phyloP scores from a whole-genome alignment of 2,888 invertebrate species.

The Sphinx pinastri region DNA sequence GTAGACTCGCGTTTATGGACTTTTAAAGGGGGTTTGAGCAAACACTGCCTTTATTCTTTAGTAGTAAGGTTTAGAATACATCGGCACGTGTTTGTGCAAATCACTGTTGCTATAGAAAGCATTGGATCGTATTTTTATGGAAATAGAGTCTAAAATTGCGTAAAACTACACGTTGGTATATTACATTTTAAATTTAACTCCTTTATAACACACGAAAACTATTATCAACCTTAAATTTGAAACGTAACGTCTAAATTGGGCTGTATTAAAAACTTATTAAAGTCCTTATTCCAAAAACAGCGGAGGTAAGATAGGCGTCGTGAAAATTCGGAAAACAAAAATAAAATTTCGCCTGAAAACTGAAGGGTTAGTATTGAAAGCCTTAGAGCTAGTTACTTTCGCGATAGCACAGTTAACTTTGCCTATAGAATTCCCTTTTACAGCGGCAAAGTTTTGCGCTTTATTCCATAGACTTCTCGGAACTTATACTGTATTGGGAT shows the following conservation, averaged over 20 bases:
- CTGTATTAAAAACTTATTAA: background rate
- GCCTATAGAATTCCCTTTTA: slow-evolving; percentile 19
- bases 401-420: background rate
- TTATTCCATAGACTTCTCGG: slow-evolving; percentile 12
- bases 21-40: background rate
- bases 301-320: slow-evolving; percentile 10
- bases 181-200: background rate
- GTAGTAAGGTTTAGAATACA: background rate
- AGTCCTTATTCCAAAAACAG: background rate
- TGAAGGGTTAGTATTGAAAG: slow-evolving; percentile 1
- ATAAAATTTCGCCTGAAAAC: slow-evolving; percentile 2
- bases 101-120: background rate
- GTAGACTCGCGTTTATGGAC: slow-evolving; percentile 4
- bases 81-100: background rate
- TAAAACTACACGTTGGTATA: background rate
- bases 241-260: background rate
- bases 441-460: slow-evolving; percentile 14
- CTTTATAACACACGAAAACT: too few species aligned
- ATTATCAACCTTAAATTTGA: background rate
- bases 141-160: background rate
- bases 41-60: background rate
- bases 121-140: background rate
- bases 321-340: slow-evolving; percentile 20
- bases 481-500: background rate
- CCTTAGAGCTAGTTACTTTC: background rate